Evolutionary conservation across 2,113 vertebrate species (phyloP).

Genomic region (Gadus macrocephalus): DNA sequence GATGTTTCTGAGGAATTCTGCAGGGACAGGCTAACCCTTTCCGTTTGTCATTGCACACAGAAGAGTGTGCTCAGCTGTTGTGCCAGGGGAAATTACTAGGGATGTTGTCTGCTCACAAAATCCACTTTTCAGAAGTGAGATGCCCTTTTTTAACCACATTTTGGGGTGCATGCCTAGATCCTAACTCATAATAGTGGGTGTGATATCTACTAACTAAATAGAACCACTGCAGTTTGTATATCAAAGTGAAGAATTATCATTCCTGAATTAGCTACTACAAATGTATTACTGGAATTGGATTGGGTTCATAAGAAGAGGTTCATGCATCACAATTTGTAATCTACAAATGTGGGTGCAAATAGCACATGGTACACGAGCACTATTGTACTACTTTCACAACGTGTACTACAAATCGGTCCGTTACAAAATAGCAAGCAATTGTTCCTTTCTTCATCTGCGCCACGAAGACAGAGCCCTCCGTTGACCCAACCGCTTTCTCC

Average conservation of each 20-base stretch:
- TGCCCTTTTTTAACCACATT: constrained; percentile 23
- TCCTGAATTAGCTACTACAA: too few relatives aligned
- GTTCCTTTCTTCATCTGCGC: constrained; percentile 14
- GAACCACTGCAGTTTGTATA: too few relatives aligned
- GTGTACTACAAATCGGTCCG: not conserved
- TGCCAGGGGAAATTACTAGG: constrained; percentile 65
- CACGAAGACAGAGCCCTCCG: not conserved
- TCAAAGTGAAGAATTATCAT: too few relatives aligned
- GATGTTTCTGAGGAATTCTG: constrained; percentile 61
- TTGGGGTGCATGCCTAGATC: not conserved
- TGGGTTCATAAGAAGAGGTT: too few relatives aligned
- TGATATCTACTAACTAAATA: too few relatives aligned
- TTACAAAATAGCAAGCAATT: constrained; percentile 12
- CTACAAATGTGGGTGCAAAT: too few relatives aligned
- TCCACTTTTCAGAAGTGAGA: constrained; percentile 55
- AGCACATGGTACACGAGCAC: too few relatives aligned
- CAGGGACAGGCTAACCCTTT: constrained; percentile 65
- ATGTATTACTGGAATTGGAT: too few relatives aligned
- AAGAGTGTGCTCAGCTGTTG: constrained; percentile 61
- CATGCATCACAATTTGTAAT: too few relatives aligned
- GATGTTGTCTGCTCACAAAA: constrained; percentile 65
- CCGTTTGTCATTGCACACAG: constrained; percentile 61
- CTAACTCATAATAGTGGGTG: too few relatives aligned
- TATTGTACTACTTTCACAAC: too few relatives aligned
- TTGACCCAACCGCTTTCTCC: constrained; percentile 20